Evolutionary conservation across 2,113 vertebrate species (phyloP).

Genomic region (Scortum barcoo): DNA sequence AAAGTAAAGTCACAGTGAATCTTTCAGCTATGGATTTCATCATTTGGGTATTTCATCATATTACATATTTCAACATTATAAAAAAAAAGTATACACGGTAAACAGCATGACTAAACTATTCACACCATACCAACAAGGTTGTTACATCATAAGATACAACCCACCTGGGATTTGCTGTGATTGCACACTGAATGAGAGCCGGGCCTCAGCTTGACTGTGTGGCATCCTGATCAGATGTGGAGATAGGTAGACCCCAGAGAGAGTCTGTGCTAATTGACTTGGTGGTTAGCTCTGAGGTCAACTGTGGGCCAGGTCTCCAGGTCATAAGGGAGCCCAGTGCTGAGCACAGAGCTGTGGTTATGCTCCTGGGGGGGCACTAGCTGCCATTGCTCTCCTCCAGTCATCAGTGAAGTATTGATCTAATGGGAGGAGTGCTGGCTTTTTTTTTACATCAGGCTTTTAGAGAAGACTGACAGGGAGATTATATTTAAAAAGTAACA

Average conservation of each 20-base stretch:
- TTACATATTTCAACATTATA: not conserved
- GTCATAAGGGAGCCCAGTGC: constrained; percentile 46
- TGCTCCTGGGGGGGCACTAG: constrained; percentile 33
- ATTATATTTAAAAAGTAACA: not conserved
- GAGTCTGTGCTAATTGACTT: constrained; percentile 70
- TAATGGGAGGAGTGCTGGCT: constrained; percentile 8
- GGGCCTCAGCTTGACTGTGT: constrained; percentile 34
- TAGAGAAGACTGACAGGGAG: not conserved
- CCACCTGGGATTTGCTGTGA: constrained; percentile 18
- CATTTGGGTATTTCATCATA: not conserved
- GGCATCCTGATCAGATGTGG: constrained; percentile 55
- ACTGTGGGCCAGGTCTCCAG: constrained; percentile 49
- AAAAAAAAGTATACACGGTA: not conserved
- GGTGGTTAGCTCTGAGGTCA: constrained; percentile 71
- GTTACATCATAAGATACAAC: not conserved
- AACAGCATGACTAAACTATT: not conserved
- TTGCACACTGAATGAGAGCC: constrained; percentile 23
- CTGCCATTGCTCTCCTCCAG: constrained; percentile 39
- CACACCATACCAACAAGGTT: constrained; percentile 7
- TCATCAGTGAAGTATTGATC: constrained; percentile 65
- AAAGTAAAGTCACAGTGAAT: not conserved
- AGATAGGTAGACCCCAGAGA: constrained; percentile 52
- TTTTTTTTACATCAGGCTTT: constrained; percentile 10
- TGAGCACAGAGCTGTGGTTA: constrained; percentile 38
- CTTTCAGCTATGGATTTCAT: not conserved